Base-by-base conservation (phyloP, 2,888 invertebrate species). In the Chrysopilus asiliformis region DNA sequence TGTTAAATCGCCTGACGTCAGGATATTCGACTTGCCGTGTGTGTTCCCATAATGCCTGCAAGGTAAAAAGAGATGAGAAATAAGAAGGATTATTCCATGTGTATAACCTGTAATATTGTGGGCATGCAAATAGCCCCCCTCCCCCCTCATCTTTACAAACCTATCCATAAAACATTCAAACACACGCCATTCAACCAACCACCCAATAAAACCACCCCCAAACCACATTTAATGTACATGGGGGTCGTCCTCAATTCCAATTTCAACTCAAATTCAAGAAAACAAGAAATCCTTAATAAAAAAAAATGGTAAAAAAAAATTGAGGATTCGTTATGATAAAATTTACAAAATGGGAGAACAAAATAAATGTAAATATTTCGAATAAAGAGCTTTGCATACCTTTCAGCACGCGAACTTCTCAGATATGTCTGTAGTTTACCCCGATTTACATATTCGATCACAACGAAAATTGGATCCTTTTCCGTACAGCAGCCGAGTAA, bases 381-480 rank as follows among this genome's bases (percentile, higher is more conserved):
- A n/a, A n/a, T n/a, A n/a, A n/a, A n/a, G n/a, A n/a, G n/a, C n/a
- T n/a, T n/a, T n/a, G n/a, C 49, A 49, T 50, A 62, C 38, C 87
- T 71, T 55, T 86, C 83, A 1, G 86, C 86, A 41, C 93, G 69
- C 2, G 87, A 89, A 49, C 79, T 81, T 31, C 93, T 64, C 18
- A 94, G 67, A 58, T 83, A 91, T 50, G 84, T 81, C 60, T 90
- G 90, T 37, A 94, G 68, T 63, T 91, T 91, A 2, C 93, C 93
- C 15, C 80, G 71, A 49, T 79, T 76, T 7, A 91, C 82, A 56
- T 82, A 91, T 63, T 94, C 93, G 74, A 94, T 80, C 49, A 94
- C 85, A 15, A 93, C 82, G 55, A 91, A 79, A 41, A 86, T 75
- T 8, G 93, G 93, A 56, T 90, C 91, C 63, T 77, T 84, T 47